Conservation (phyloP, 2,797 vertebrate species). For the Decapterus maruadsi region DNA sequence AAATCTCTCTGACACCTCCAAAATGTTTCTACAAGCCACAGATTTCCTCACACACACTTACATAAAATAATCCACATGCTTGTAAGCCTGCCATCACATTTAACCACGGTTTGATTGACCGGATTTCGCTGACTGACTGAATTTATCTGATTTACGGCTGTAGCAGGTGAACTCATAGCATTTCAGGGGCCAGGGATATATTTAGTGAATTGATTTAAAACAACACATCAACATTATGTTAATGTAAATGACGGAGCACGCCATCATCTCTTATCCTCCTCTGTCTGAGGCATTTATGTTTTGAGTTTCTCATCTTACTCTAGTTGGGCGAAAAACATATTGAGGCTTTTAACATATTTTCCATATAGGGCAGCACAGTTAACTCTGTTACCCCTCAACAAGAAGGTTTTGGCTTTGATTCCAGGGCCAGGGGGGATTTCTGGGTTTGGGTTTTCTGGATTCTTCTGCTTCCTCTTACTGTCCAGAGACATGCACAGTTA, state of each 20-base stretch:
- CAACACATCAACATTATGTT: background rate
- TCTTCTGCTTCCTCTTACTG: no score
- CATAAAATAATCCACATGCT: constrained; percentile 24
- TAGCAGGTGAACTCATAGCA: constrained; percentile 48
- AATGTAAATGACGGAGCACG: background rate
- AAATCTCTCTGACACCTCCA: constrained; percentile 19
- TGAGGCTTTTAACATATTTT: no score
- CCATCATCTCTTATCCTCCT: background rate
- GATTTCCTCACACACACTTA: constrained; percentile 41
- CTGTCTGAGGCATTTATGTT: background rate
- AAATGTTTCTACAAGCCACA: background rate
- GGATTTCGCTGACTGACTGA: constrained; percentile 33
- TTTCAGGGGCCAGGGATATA: constrained; percentile 18
- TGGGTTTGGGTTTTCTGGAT: no score
- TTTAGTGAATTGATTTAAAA: constrained; percentile 14
- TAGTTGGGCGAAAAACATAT: no score
- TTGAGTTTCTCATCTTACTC: background rate
- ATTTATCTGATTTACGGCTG: constrained; percentile 41
- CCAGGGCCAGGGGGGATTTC: no score
- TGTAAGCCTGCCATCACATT: constrained; percentile 17
- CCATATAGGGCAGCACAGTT: no score
- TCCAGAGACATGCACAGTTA: no score
- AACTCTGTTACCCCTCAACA: no score
- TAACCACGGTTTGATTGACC: constrained; percentile 27
- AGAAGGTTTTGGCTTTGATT: no score